A percentile compares a stretch with the other conserved stretches of the same genome.
phyloP scores from a whole-genome alignment of 1,140 invertebrate species.

The Drosophila triauraria region DNA sequence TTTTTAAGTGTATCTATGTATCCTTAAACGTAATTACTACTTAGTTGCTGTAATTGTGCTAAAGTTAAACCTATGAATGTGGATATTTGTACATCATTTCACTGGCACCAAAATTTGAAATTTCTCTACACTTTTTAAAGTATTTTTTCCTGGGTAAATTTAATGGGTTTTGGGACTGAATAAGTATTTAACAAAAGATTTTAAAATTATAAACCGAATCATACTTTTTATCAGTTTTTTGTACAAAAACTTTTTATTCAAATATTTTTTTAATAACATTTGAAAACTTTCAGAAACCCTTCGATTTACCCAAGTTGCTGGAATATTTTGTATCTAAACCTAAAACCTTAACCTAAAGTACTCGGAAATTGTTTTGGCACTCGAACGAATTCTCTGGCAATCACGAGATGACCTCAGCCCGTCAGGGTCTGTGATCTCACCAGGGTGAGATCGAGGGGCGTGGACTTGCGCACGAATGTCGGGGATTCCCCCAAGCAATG shows the following conservation, averaged over 20 bases:
- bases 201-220: not conserved
- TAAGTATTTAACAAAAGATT: not conserved
- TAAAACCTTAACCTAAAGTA: conserved; percentile 29
- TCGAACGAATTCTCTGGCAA: conserved; percentile 52
- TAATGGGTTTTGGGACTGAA: not conserved
- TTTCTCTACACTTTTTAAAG: conserved; percentile 1
- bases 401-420: conserved; percentile 49
- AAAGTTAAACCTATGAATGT: conserved; percentile 41
- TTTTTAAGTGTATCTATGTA: conserved; percentile 3
- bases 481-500: conserved; percentile 43
- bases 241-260: not conserved
- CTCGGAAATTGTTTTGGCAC: conserved; percentile 56
- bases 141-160: not conserved
- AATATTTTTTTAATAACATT: not conserved
- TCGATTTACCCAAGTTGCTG: not conserved
- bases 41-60: conserved; percentile 63
- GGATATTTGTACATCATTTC: conserved; percentile 75
- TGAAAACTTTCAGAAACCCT: not conserved
- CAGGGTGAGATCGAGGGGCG: conserved; percentile 89
- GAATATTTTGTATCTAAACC: conserved; percentile 19
- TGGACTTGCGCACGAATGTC: conserved; percentile 82
- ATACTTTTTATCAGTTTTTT: too few relatives aligned
- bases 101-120: conserved; percentile 69
- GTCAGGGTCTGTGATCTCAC: conserved; percentile 84
- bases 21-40: conserved; percentile 13